Percentiles rank a stretch among this genome's conserved stretches.
phyloP scores from a whole-genome alignment of 2,888 invertebrate species.

The Shargacucullia verbasci region DNA sequence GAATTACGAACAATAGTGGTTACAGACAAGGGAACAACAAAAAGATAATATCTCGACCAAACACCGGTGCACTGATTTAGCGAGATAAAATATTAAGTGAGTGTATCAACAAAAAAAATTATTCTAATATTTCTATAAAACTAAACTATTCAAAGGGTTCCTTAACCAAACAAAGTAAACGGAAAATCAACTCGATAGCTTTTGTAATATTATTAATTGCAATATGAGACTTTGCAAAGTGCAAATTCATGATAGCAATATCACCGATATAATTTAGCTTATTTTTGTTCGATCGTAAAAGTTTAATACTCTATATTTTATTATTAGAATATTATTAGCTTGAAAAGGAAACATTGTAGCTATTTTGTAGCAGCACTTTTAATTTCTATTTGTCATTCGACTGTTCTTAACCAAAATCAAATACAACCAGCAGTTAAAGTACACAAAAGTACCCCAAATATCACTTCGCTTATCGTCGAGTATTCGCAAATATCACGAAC shows the following conservation, averaged over 20 bases:
- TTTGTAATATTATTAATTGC: background rate
- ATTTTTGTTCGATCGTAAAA: constrained; percentile 25
- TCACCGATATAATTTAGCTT: constrained; percentile 10
- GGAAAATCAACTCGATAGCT: background rate
- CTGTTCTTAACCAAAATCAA: constrained; percentile 21
- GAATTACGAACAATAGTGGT: constrained; percentile 71
- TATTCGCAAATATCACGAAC: constrained; percentile 81
- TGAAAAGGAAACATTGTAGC: constrained; percentile 6
- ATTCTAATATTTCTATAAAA: constrained; percentile 1
- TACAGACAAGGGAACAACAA: constrained; percentile 56
- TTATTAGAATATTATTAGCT: constrained; percentile 2
- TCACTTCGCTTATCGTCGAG: constrained; percentile 70
- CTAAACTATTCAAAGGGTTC: background rate
- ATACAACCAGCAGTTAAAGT: constrained; percentile 11
- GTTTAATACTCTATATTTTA: constrained; percentile 9
- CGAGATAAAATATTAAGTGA: constrained; percentile 40
- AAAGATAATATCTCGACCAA: constrained; percentile 60
- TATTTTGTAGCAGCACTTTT: constrained; percentile 1
- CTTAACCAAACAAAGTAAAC: constrained; percentile 3
- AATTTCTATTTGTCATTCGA: background rate
- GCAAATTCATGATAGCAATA: constrained; percentile 2
- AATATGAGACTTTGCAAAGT: constrained; percentile 2
- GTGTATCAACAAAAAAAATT: constrained; percentile 28
- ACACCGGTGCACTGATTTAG: constrained; percentile 45
- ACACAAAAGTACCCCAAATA: constrained; percentile 48